Base-by-base conservation (phyloP, 2,797 vertebrate genomes). In the Labeo calbasu region DNA sequence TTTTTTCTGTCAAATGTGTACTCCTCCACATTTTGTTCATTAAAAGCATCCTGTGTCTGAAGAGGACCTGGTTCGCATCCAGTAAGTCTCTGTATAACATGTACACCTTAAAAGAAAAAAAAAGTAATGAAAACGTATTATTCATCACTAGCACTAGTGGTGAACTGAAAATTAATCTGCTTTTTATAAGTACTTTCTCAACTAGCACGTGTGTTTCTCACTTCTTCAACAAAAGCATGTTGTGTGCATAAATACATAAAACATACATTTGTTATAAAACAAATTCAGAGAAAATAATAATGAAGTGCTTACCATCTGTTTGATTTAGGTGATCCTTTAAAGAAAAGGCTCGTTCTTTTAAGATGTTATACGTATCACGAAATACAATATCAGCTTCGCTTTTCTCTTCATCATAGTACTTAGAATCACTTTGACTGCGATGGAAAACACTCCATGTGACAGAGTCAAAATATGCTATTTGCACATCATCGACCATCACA, bases 381-480 rank as follows among this genome's bases (percentile, higher is more conserved):
- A 85, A 61, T 40, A 81, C 63, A 80, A 57, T 12, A 17, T 3
- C 7, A 36, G 70, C 61, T 76, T 66, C 48, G 2, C 19, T 15
- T 57, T 80, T 32, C 3, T 81, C 15, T 46, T 75, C 51, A 10
- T 69, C 21, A 59, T 13, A 14, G 28, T 59, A 32, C 28, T 32
- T 32, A n/a, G n/a, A n/a, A n/a, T n/a, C n/a, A n/a, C 17, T 6
- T 1, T 21, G 15, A 40, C 4, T 12, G 15, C 51, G 25, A 40
- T 57, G 7, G 10, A 36, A 0, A n/a, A 17, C 9, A 36, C 5
- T 55, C 51, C 15, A 55, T 2, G 9, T 5, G 11, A 1, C 7
- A n/a, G n/a, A 85, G 17, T 85, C 59, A 69, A 84, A 84, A n/a
- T 77, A 57, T 82, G 57, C 48, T 3, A 48, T 48, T 48, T 48